Evolutionary conservation across 2,113 vertebrate genomes (phyloP).

Genomic region (Sterrhoptilus dennistouni): DNA sequence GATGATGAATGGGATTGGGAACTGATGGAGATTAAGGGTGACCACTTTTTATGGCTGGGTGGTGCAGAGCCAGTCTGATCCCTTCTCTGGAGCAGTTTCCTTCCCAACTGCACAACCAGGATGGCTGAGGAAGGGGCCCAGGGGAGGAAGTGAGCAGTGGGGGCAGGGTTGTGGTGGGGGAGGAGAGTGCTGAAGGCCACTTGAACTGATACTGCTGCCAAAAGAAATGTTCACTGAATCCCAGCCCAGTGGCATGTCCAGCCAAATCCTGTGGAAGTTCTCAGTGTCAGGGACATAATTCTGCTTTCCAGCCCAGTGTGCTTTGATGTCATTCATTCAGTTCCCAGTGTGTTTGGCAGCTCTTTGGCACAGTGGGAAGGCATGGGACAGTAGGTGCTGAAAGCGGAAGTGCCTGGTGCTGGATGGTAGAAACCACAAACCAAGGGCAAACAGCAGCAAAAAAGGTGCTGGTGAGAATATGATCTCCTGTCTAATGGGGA

Average conservation of each 20-base stretch:
- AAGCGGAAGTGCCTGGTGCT: background rate
- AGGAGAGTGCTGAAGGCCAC: slow-evolving; percentile 11
- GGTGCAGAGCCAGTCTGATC: background rate
- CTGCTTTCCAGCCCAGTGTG: background rate
- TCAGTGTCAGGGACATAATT: background rate
- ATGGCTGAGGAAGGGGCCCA: background rate
- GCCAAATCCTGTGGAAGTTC: background rate
- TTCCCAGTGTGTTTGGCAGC: background rate
- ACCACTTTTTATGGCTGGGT: background rate
- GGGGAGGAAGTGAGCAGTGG: background rate
- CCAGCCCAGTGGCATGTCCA: background rate
- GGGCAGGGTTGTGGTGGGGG: background rate
- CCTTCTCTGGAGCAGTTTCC: background rate
- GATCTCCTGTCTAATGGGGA: background rate
- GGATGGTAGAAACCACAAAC: background rate
- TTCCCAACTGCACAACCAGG: background rate
- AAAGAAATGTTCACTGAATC: slow-evolving; percentile 2
- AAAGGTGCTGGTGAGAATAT: background rate
- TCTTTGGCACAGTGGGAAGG: background rate
- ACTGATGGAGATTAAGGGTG: background rate
- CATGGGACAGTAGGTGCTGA: background rate
- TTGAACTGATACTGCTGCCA: slow-evolving; percentile 8
- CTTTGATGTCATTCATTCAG: background rate
- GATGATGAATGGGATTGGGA: background rate
- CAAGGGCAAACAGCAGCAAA: background rate